Conservation (phyloP, 2,888 invertebrate genomes). For the Epistrophe grossulariae region DNA sequence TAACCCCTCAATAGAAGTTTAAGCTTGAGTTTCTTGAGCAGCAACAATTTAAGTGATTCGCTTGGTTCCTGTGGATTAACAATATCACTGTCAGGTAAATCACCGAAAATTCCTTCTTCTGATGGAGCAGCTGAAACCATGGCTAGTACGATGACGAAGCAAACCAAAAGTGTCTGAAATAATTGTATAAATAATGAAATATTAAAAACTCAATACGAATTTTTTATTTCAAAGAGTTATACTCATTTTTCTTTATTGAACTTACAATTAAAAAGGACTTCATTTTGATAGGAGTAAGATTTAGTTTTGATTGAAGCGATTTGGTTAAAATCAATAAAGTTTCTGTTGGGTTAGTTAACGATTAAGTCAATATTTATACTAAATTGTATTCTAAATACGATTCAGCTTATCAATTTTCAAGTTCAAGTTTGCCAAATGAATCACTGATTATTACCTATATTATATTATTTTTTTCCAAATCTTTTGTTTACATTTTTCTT, state of each 20-base stretch:
- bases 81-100: slow-evolving; percentile 14
- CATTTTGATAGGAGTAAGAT: background rate
- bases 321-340: background rate
- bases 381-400: background rate
- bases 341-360: background rate
- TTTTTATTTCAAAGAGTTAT: too few species aligned
- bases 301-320: background rate
- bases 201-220: too few species aligned
- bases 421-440: background rate
- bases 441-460: background rate
- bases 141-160: background rate
- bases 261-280: slow-evolving; percentile 28
- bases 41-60: background rate
- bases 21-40: slow-evolving; percentile 8
- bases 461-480: background rate
- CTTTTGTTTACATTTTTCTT: background rate
- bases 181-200: background rate
- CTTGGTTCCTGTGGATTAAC: slow-evolving; percentile 2
- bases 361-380: background rate
- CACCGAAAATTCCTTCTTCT: slow-evolving; percentile 3
- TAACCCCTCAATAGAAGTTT: slow-evolving; percentile 19
- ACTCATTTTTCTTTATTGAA: background rate
- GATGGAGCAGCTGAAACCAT: slow-evolving; percentile 2
- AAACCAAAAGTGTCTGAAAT: slow-evolving; percentile 18
- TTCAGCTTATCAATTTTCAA: background rate